Base-by-base conservation (phyloP, 2,888 invertebrate species). In the Cerceris rybyensis region DNA sequence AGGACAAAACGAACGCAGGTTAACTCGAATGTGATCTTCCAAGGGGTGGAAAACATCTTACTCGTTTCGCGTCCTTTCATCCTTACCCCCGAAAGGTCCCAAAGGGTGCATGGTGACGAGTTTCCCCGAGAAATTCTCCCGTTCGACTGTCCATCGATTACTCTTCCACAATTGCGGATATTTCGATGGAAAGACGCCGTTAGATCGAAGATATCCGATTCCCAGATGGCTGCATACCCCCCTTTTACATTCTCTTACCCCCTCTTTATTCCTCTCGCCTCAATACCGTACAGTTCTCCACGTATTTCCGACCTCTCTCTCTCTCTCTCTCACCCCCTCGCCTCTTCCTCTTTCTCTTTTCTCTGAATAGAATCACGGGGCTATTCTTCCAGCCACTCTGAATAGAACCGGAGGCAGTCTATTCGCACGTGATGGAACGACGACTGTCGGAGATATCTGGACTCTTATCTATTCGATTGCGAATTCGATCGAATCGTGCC, bases 81-180 rank as follows among this genome's bases (percentile, higher is more conserved):
- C 60, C 60, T 43, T 68, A 57, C 67, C 75, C 78, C 72, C 58
- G 73, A 70, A 17, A 61, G 77, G 67, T 60, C 64, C 68, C 69
- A 78, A 82, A 75, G 82, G 81, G 84, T 71, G 73, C 49, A 70
- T 70, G 55, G 57, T 41, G 78, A 69, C 67, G 66, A 71, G 70
- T 41, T 55, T 52, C 58, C 78, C 70, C 64, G 50, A 41, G 54
- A 68, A 70, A 76, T 64, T 55, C 71, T 63, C 64, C 52, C 69
- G 63, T n/a, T 43, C 73, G 65, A 85, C 88, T 89, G 88, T 90
- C 89, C 91, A 88, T 91, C 91, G 91, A 92, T 92, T 91, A 91
- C 86, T 78, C 86, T 89, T 91, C 90, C 90, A 88, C 90, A 91
- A 91, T 91, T 89, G 89, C 86, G 90, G 88, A 91, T 88, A 86